phyloP scores from a whole-genome alignment of 2,888 invertebrate genomes.

The Strigamia maritima region DNA sequence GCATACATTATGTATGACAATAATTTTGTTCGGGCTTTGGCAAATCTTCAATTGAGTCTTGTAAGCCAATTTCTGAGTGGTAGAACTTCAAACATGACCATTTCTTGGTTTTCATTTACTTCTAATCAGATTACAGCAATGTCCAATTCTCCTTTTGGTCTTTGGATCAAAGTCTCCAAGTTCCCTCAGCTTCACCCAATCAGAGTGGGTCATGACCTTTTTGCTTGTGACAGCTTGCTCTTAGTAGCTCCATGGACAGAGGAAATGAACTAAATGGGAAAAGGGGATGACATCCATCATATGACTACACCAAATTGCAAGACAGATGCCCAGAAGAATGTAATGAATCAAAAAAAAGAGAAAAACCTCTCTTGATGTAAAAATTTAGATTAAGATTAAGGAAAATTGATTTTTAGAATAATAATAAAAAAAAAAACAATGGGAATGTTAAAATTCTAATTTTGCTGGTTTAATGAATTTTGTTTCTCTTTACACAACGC shows the following conservation, averaged over 20 bases:
- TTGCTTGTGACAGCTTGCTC: constrained; percentile 26
- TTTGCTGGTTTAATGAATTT: neutral
- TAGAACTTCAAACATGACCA: neutral
- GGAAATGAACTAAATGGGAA: constrained; percentile 21
- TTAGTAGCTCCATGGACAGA: constrained; percentile 20
- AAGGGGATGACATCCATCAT: constrained; percentile 17
- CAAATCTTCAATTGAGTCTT: too few relatives aligned
- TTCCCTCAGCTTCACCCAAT: constrained; percentile 9
- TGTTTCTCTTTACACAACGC: neutral
- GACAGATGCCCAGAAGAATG: neutral
- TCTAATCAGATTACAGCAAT: constrained; percentile 1
- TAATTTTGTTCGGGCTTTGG: too few relatives aligned
- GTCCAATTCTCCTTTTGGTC: constrained; percentile 11
- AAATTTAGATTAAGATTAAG: neutral
- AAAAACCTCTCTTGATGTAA: neutral
- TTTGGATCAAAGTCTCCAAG: constrained; percentile 7
- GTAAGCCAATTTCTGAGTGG: too few relatives aligned
- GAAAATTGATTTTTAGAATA: too few relatives aligned
- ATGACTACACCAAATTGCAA: neutral
- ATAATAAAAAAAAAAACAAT: neutral
- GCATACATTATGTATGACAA: too few relatives aligned
- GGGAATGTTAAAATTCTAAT: neutral
- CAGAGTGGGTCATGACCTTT: constrained; percentile 2
- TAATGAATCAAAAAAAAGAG: neutral
- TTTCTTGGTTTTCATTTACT: neutral